Conservation (phyloP, 1,140 invertebrate species). For the Bathynomus jamesi region DNA sequence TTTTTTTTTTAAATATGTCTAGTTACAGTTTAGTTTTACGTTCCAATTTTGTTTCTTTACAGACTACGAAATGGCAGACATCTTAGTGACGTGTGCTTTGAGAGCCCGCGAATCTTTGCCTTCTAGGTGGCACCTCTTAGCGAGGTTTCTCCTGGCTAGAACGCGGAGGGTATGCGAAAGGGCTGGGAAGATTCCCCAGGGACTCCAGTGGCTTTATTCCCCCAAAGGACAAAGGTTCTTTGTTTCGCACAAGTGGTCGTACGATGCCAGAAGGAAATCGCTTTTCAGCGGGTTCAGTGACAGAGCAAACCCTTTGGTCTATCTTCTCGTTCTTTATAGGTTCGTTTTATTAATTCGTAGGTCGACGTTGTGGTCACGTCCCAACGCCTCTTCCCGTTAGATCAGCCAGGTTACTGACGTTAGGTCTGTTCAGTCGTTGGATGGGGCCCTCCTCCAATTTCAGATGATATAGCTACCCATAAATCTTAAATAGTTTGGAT, state of each 20-base stretch:
- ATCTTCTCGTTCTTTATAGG: slow-evolving; percentile 58
- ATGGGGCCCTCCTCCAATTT: too few species aligned
- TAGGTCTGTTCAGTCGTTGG: too few species aligned
- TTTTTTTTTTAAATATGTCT: too few species aligned
- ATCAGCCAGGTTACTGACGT: too few species aligned
- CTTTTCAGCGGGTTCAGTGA: slow-evolving; percentile 58
- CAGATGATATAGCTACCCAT: too few species aligned
- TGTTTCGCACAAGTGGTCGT: slow-evolving; percentile 58
- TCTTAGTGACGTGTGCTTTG: slow-evolving; percentile 24
- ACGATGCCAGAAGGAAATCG: slow-evolving; percentile 47
- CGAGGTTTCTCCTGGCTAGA: slow-evolving; percentile 46
- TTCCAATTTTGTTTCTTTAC: too few species aligned
- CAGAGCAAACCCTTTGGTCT: slow-evolving; percentile 56
- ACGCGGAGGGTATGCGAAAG: slow-evolving; percentile 43
- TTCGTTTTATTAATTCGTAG: slow-evolving; percentile 41
- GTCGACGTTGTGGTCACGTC: too few species aligned
- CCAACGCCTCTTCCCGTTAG: too few species aligned
- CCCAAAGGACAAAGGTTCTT: slow-evolving; percentile 71
- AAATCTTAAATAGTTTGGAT: too few species aligned
- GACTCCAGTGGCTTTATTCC: slow-evolving; percentile 70
- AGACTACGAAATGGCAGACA: slow-evolving; percentile 25
- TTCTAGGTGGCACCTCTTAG: slow-evolving; percentile 16
- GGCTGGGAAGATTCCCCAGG: slow-evolving; percentile 37
- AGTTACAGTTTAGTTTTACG: too few species aligned
- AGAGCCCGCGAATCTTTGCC: slow-evolving; percentile 25